A percentile compares a stretch with the other conserved stretches of the same genome.
Evolutionary conservation across 2,113 vertebrate genomes (phyloP).

Genomic region (Crotalus tigris): DNA sequence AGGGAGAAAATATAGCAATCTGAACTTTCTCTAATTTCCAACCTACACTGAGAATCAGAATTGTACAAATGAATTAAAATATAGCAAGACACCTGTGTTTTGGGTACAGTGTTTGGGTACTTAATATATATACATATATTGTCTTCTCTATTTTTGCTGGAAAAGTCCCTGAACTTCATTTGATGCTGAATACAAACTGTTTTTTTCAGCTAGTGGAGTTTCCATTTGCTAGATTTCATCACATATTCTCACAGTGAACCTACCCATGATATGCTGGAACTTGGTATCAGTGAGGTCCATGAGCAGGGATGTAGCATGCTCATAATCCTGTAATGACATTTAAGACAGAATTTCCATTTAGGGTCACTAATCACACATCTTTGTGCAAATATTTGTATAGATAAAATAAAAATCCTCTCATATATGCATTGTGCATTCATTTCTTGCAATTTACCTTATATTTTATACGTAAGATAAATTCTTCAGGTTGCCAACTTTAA

Average conservation of each 20-base stretch:
- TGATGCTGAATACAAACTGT: neutral
- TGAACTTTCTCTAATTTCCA: neutral
- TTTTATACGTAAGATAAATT: slow-evolving; percentile 57
- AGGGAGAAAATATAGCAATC: neutral
- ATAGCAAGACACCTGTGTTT: neutral
- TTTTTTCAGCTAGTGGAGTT: neutral
- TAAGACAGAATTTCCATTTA: neutral
- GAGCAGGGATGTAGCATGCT: neutral
- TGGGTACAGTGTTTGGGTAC: neutral
- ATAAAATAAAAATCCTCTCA: slow-evolving; percentile 51
- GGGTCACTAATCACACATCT: neutral
- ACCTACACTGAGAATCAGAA: neutral
- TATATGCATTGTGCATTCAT: slow-evolving; percentile 61
- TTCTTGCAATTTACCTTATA: slow-evolving; percentile 51
- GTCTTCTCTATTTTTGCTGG: neutral
- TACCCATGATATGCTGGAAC: neutral
- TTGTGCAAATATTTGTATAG: neutral
- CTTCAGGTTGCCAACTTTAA: slow-evolving; percentile 45
- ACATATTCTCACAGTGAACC: neutral
- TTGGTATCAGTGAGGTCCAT: neutral
- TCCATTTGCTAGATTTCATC: neutral
- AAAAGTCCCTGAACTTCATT: neutral
- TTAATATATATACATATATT: neutral
- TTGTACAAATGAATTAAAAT: neutral
- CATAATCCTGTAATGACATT: neutral